Base-by-base conservation (phyloP, 2,888 invertebrate species). In the Stramonita haemastoma region DNA sequence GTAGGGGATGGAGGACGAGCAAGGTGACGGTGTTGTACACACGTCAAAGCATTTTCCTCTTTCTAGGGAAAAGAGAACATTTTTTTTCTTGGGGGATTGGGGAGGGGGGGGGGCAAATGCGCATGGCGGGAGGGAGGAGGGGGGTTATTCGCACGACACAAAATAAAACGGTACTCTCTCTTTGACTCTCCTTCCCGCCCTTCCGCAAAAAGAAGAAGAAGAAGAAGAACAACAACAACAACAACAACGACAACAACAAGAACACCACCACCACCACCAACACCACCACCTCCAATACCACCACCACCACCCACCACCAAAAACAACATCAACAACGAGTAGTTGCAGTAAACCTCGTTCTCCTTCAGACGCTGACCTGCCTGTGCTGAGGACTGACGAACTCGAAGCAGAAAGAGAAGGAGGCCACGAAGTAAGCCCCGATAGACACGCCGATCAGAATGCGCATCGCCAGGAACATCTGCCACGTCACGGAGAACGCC, bases 391-490 rank as follows among this genome's bases (percentile, higher is more conserved):
- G 91, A 46, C 92, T 90, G 86, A 93, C 90, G 85, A 91, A 93
- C 89, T 93, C 93, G 36, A 91, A 87, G 83, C 90, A 89, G 36
- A 84, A 89, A 19, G 90, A 81, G 79, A 91, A 90, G 66, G 89
- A 90, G 32, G 90, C 90, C 19, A 90, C 90, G n/a, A 91, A 73
- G 22, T 87, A 87, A 15, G 83, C 86, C 36, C 92, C 91, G 57
- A 90, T 85, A 17, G 87, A 89, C 29, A 93, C 84, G 5, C 93
- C 93, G 36, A 92, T 92, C 26, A 92, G 60, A 73, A 91, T 93
- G 22, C 93, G 77, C 87, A 93, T 77, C 13, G 81, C 91, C 0
- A 93, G 91, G 87, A 93, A 93, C 92, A 93, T 93, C 86, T 92
- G 89, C 93, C 93, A 93, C 77, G 91, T 90, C 5, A 89, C 89